phyloP scores from a whole-genome alignment of 2,888 invertebrate genomes.

The Cheilosia impressa region DNA sequence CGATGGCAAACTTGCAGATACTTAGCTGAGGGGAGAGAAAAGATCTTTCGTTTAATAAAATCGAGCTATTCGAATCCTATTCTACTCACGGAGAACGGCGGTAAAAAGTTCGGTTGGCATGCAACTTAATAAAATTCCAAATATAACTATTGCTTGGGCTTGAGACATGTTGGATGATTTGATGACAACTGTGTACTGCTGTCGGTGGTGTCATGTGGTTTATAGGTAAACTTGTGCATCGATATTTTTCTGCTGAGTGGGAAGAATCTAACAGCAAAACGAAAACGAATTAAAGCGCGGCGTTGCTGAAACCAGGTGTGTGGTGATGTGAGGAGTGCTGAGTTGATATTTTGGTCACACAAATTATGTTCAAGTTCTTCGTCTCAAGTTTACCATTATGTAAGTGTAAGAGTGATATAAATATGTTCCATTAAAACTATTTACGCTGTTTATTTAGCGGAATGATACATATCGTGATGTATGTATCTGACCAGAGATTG shows the following conservation, averaged over 20 bases:
- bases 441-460: too few species aligned
- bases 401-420: background rate
- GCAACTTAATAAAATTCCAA: slow-evolving; percentile 35
- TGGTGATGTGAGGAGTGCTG: slow-evolving; percentile 14
- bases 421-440: too few species aligned
- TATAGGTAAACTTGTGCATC: slow-evolving; percentile 33
- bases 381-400: background rate
- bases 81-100: slow-evolving; percentile 57
- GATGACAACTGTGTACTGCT: slow-evolving; percentile 22
- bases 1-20: slow-evolving; percentile 88
- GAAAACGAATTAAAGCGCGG: slow-evolving; percentile 7
- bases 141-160: background rate
- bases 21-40: slow-evolving; percentile 84
- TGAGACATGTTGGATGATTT: slow-evolving; percentile 43
- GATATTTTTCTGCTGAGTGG: slow-evolving; percentile 42
- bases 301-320: slow-evolving; percentile 38
- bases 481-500: too few species aligned
- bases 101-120: slow-evolving; percentile 2
- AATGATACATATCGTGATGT: too few species aligned
- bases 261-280: slow-evolving; percentile 12
- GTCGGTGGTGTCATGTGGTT: background rate
- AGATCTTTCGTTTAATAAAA: background rate
- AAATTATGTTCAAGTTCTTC: background rate
- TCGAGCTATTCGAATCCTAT: background rate
- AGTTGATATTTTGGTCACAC: slow-evolving; percentile 1